Conservation (phyloP, 2,888 invertebrate species). For the Himalopsyche anomala region DNA sequence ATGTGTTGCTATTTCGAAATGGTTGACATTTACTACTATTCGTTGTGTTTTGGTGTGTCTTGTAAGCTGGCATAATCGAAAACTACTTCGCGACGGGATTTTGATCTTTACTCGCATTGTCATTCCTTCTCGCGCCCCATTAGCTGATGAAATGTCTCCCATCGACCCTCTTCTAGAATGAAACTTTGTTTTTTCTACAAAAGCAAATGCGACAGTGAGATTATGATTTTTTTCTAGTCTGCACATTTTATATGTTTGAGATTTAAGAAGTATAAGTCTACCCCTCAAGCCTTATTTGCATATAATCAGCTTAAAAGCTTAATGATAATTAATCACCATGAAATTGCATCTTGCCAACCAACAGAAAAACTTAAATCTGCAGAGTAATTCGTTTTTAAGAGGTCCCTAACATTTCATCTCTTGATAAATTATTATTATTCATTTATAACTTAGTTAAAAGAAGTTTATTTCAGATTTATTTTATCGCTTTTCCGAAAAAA, state of each 20-base stretch:
- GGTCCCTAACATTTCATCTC: too few species aligned
- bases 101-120: conserved; percentile 1
- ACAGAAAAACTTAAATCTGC: too few species aligned
- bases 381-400: too few species aligned
- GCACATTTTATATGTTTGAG: not conserved
- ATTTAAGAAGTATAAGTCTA: not conserved
- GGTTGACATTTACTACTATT: not conserved
- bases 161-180: not conserved
- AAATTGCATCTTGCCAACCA: too few species aligned
- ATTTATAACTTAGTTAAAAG: too few species aligned
- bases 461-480: too few species aligned
- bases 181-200: not conserved
- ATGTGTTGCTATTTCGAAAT: too few species aligned
- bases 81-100: not conserved
- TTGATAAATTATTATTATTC: too few species aligned
- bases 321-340: too few species aligned
- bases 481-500: too few species aligned
- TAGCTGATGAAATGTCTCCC: not conserved
- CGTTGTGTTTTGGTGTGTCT: not conserved
- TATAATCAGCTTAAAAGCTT: too few species aligned
- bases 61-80: not conserved
- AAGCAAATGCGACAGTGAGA: not conserved
- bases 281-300: too few species aligned
- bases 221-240: not conserved
- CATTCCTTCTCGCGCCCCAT: not conserved